Base-by-base conservation (phyloP, 2,113 vertebrate genomes). In the Promerops cafer region DNA sequence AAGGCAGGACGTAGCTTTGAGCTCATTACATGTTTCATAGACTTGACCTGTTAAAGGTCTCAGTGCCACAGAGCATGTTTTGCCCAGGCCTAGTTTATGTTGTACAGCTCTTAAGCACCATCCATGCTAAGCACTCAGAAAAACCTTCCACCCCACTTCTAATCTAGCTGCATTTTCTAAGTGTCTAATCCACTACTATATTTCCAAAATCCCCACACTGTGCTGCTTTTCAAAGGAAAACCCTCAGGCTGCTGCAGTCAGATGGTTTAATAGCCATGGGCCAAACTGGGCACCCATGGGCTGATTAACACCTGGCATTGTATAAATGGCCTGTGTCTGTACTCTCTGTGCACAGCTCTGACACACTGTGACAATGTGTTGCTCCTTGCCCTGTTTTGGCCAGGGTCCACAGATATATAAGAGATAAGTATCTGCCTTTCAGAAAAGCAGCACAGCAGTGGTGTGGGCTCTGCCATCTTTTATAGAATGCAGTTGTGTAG, bases 321-420 rank as follows among this genome's bases (percentile, higher is more conserved):
- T 63, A 9, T 27, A 35, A 64, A 23, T 50, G 14, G 13, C 26
- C 47, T 39, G 47, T 17, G 12, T 16, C 53, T 53, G 33, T 64
- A 66, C n/a, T 72, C 1, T 17, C 72, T 44, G 7, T 53, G 24
- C 52, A 40, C 52, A 45, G 19, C 42, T 45, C 60, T 81, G 50
- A n/a, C 7, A 3, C 7, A 4, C 47, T 39, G 5, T 3, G 9
- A 28, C 40, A 26, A 7, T 1, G 5, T 52, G 13, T 11, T 75
- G 6, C 17, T 70, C 17, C 6, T 35, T 49, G 31, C 13, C 49
- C 22, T 69, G 24, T 26, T 74, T 49, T 61, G 50, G 18, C 18
- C 35, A 57, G 50, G 50, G 7, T 74, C 9, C 22, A 45, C 28
- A n/a, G n/a, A 5, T 13, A 10, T 3, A 6, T 2, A 52, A 44